Evolutionary conservation across 2,113 vertebrate genomes (phyloP), one percentile per base, ranked within the genome.

Genomic region (Paramisgurnus dabryanus): DNA sequence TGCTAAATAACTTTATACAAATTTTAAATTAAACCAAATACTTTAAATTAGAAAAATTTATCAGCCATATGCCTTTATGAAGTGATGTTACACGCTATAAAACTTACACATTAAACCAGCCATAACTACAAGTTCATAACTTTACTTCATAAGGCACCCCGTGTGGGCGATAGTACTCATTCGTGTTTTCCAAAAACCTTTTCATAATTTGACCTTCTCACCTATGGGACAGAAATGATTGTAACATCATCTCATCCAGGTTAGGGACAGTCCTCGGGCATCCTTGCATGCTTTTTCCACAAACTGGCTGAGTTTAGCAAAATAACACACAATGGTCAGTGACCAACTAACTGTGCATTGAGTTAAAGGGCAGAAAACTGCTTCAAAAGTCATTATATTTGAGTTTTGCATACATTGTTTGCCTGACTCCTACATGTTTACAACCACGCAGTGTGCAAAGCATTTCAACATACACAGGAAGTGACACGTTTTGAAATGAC

Each of bases 51-150:
- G 27, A 34, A 34, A 22, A 34, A 34, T 34, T 34, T 1, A 34
- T 34, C 27, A 34, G 27, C 27, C 27, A 34, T 34, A 34, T 34
- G 27, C 27, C 27, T 34, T 34, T 34, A 1, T 34, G 27, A 34
- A 34, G 27, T 34, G 27, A 34, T 34, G 27, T 34, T 34, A 34
- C 1, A 34, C 27, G 1, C 1, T 34, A 34, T 34, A 34, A 34
- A 22, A 22, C 22, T 22, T 22, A 22, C 11, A 67, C 9, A 47
- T 12, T 40, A 66, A 39, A 68, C 47, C 45, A 40, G 27, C 4
- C 4, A 55, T 40, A 61, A 61, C 49, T 4, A 87, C 68, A 90
- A 72, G 80, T 89, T 91, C 87, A 63, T 34, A 61, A 11, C 15
- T 9, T 69, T 43, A 55, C 58, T 69, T n/a, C 39, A 66, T 60